phyloP scores from a whole-genome alignment of 2,888 invertebrate species.

The Brenthis daphne region DNA sequence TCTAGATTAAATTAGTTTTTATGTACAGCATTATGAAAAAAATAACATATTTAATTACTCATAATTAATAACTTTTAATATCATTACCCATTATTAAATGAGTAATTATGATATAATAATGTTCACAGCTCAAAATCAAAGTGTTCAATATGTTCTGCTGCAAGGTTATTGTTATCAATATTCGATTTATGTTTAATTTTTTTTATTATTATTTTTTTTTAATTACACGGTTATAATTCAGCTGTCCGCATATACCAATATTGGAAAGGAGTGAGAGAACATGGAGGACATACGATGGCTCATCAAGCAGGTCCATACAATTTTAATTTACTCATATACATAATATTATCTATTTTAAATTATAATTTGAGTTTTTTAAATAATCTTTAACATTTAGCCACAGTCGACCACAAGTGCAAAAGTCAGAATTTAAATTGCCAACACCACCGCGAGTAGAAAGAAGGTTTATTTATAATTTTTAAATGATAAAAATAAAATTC shows the following conservation, averaged over 20 bases:
- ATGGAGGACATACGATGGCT: constrained; percentile 54
- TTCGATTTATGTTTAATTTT: constrained; percentile 23
- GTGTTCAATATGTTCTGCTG: constrained; percentile 38
- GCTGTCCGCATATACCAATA: constrained; percentile 44
- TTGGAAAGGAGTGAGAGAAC: constrained; percentile 46
- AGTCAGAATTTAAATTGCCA: constrained; percentile 42
- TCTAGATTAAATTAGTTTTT: too few species aligned
- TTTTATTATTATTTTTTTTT: constrained; percentile 12
- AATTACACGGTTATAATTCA: constrained; percentile 20
- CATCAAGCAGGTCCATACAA: constrained; percentile 48
- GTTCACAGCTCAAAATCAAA: constrained; percentile 37
- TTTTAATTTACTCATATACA: constrained; percentile 1
- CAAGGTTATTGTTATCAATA: constrained; percentile 39
- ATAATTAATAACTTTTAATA: too few species aligned
- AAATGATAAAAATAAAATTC: too few species aligned
- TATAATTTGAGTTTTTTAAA: neutral
- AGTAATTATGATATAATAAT: neutral
- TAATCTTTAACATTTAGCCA: constrained; percentile 10
- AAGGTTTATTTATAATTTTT: constrained; percentile 44
- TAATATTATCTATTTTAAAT: neutral
- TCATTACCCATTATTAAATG: neutral
- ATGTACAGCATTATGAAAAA: too few species aligned
- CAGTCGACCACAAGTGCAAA: constrained; percentile 32
- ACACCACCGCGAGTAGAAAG: constrained; percentile 45
- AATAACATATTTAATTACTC: too few species aligned